phyloP scores from a whole-genome alignment of 2,888 invertebrate species.

The Stenolophus ochropezus region DNA sequence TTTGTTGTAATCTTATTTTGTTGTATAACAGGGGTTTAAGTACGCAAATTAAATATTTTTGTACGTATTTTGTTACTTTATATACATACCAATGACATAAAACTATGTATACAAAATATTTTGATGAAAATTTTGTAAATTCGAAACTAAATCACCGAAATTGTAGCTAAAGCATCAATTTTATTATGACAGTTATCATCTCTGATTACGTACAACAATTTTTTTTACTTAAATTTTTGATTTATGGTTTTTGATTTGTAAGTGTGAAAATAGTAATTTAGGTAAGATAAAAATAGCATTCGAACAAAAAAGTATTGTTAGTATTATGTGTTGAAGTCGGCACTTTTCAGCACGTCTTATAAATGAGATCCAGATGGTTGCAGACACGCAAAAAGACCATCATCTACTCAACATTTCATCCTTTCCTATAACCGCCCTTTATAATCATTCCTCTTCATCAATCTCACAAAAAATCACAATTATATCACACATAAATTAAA shows the following conservation, averaged over 20 bases:
- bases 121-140: no score
- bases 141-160: no score
- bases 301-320: conserved; percentile 16
- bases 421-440: not conserved
- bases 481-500: not conserved
- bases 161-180: no score
- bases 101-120: no score
- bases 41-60: no score
- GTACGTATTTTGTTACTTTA: no score
- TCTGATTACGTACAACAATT: no score
- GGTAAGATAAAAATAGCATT: conserved; percentile 9
- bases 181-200: no score
- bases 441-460: not conserved
- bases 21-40: no score
- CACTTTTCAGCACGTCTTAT: conserved; percentile 17
- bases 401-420: not conserved
- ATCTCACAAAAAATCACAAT: not conserved
- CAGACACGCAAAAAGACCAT: conserved; percentile 51
- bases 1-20: no score
- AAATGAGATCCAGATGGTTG: conserved; percentile 55
- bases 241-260: not conserved
- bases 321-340: conserved; percentile 40
- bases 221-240: no score
- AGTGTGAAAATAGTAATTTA: not conserved
- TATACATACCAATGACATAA: no score